phyloP scores from a whole-genome alignment of 2,113 vertebrate genomes.

The Pachypanchax playfairii region DNA sequence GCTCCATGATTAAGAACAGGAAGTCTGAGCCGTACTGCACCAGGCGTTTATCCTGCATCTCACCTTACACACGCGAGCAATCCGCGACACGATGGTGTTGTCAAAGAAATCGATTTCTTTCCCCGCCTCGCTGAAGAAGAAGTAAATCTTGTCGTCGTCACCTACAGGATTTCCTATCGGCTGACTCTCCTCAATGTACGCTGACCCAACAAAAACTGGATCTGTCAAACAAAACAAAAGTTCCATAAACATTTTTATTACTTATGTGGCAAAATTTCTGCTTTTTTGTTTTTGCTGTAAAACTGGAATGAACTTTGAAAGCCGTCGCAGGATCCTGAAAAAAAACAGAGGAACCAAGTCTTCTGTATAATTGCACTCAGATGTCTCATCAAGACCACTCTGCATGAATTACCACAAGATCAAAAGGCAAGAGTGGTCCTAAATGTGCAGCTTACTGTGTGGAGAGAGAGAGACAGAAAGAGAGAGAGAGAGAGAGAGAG shows the following conservation, averaged over 20 bases:
- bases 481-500: too few species aligned
- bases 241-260: too few species aligned
- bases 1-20: slow-evolving; percentile 46
- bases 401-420: slow-evolving; percentile 54
- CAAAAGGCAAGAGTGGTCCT: slow-evolving; percentile 59
- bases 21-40: slow-evolving; percentile 11
- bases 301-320: slow-evolving; percentile 19
- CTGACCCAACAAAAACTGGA: slow-evolving; percentile 89
- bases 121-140: slow-evolving; percentile 94
- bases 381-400: slow-evolving; percentile 52
- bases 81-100: slow-evolving; percentile 91
- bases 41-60: slow-evolving; percentile 31
- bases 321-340: slow-evolving; percentile 9
- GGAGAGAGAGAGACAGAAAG: too few species aligned
- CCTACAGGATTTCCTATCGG: slow-evolving; percentile 75
- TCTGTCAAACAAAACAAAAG: slow-evolving; percentile 74
- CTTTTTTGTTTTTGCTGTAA: not conserved
- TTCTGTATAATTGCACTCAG: slow-evolving; percentile 45
- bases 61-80: slow-evolving; percentile 94
- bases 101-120: slow-evolving; percentile 96
- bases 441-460: slow-evolving; percentile 47
- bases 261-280: too few species aligned
- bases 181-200: slow-evolving; percentile 87
- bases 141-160: slow-evolving; percentile 93
- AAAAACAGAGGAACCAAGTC: slow-evolving; percentile 17